phyloP scores from a whole-genome alignment of 2,797 vertebrate genomes.

The Anguilla anguilla region DNA sequence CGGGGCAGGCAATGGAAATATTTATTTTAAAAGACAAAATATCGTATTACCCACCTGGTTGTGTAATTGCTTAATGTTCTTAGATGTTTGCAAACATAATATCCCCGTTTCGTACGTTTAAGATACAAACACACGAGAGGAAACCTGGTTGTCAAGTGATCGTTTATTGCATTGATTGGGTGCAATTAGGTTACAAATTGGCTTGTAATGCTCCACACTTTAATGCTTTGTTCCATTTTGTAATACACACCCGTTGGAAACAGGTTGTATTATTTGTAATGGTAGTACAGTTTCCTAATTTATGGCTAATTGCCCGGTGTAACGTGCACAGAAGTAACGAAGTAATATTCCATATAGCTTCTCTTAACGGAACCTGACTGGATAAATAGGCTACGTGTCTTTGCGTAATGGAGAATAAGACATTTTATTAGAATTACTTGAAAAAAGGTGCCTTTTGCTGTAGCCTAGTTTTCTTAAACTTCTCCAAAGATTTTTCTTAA shows the following conservation, averaged over 20 bases:
- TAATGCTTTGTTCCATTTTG: conserved; percentile 13
- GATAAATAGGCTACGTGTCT: not conserved
- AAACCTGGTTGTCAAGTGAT: not conserved
- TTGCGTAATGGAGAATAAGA: not conserved
- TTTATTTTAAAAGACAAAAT: not conserved
- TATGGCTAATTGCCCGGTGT: not conserved
- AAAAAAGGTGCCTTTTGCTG: not conserved
- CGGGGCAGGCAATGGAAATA: not conserved
- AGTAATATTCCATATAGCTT: not conserved
- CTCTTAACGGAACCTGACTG: not conserved
- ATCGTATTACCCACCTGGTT: not conserved
- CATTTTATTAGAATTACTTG: not conserved
- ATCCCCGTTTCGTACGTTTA: not conserved
- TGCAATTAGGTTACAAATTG: conserved; percentile 47
- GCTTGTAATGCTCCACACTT: conserved; percentile 20
- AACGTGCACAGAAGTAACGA: not conserved
- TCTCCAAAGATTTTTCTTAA: not conserved
- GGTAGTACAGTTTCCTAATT: not conserved
- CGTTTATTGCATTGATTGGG: conserved; percentile 30
- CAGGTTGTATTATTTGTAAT: conserved; percentile 1
- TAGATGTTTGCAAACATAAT: not conserved
- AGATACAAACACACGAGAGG: not conserved
- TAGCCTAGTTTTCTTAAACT: not conserved
- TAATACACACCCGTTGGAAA: conserved; percentile 18
- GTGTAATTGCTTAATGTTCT: not conserved